Conservation (phyloP, 1,140 invertebrate genomes). For the Drosophila punjabiensis region DNA sequence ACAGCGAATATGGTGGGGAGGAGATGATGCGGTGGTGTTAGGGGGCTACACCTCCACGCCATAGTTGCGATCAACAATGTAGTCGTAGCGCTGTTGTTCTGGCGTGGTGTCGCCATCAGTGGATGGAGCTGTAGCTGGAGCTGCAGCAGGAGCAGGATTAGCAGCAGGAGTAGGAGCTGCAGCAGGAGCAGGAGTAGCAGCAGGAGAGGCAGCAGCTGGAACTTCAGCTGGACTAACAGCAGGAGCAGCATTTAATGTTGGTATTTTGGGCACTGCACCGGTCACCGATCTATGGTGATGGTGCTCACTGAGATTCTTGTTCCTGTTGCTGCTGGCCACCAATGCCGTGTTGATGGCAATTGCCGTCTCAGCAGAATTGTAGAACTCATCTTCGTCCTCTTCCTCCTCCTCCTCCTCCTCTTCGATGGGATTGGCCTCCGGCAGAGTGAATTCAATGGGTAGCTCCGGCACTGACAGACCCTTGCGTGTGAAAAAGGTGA, state of each 20-base stretch:
- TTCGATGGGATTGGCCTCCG: conserved; percentile 77
- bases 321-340: conserved; percentile 81
- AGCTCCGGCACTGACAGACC: conserved; percentile 92
- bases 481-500: conserved; percentile 96
- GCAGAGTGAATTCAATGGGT: conserved; percentile 87
- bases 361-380: conserved; percentile 76
- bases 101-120: conserved; percentile 66
- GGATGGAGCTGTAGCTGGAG: conserved; percentile 13
- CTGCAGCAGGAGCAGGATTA: not conserved
- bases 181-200: not conserved
- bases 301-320: conserved; percentile 85
- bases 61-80: conserved; percentile 89
- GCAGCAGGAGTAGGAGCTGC: conserved; percentile 20
- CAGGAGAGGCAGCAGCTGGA: conserved; percentile 25
- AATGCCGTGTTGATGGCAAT: conserved; percentile 83
- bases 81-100: conserved; percentile 88
- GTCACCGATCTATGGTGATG: conserved; percentile 59
- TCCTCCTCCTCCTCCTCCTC: conserved; percentile 76
- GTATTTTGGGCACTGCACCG: conserved; percentile 50
- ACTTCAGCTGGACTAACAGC: conserved; percentile 8
- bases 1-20: conserved; percentile 64
- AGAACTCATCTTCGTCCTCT: conserved; percentile 73
- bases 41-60: conserved; percentile 88
- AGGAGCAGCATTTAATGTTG: conserved; percentile 16
- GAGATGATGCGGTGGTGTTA: conserved; percentile 14